These are phyloP conservation scores for Sinhomidia bicolor DNA, from an alignment of 2,888 invertebrate genomes.

Conservation along the genomic window DNA sequence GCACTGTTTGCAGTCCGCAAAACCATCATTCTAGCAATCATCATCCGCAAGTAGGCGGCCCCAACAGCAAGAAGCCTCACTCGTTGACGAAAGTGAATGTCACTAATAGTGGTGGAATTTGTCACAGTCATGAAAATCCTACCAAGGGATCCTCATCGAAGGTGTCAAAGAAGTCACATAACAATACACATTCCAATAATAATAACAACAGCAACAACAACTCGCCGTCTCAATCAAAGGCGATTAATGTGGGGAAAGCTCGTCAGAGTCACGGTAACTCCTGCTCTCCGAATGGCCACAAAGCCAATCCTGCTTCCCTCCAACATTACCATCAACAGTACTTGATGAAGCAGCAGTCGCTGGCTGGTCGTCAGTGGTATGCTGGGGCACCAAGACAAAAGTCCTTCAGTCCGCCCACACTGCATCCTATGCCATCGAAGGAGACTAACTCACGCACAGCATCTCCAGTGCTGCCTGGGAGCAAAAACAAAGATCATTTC, in stretches of 20 bases:
- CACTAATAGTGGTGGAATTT: slow-evolving; percentile 45
- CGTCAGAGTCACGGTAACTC: slow-evolving; percentile 54
- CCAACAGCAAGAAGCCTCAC: slow-evolving; percentile 61
- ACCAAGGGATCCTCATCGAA: slow-evolving; percentile 60
- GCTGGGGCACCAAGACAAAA: slow-evolving; percentile 62
- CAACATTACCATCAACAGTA: slow-evolving; percentile 60
- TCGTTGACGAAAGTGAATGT: slow-evolving; percentile 50
- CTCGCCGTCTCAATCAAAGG: slow-evolving; percentile 55
- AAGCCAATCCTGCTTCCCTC: slow-evolving; percentile 54
- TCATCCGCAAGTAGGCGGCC: slow-evolving; percentile 62
- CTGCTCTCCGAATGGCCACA: slow-evolving; percentile 39
- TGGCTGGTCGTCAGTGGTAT: slow-evolving; percentile 43
- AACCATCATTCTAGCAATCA: slow-evolving; percentile 57
- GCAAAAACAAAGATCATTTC: slow-evolving; percentile 71
- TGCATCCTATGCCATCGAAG: slow-evolving; percentile 64
- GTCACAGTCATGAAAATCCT: slow-evolving; percentile 62
- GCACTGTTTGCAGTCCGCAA: slow-evolving; percentile 51
- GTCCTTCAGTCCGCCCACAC: slow-evolving; percentile 68
- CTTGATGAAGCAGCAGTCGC: slow-evolving; percentile 61
- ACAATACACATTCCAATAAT: slow-evolving; percentile 54
- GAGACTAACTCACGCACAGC: slow-evolving; percentile 49
- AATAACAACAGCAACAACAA: too few species aligned
- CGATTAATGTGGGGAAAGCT: slow-evolving; percentile 46
- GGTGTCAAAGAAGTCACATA: slow-evolving; percentile 48
- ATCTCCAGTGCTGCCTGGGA: slow-evolving; percentile 62